Evolutionary conservation across 2,888 invertebrate species (phyloP), one percentile per base, ranked within the genome.

Genomic region (Blastobasis adustella): DNA sequence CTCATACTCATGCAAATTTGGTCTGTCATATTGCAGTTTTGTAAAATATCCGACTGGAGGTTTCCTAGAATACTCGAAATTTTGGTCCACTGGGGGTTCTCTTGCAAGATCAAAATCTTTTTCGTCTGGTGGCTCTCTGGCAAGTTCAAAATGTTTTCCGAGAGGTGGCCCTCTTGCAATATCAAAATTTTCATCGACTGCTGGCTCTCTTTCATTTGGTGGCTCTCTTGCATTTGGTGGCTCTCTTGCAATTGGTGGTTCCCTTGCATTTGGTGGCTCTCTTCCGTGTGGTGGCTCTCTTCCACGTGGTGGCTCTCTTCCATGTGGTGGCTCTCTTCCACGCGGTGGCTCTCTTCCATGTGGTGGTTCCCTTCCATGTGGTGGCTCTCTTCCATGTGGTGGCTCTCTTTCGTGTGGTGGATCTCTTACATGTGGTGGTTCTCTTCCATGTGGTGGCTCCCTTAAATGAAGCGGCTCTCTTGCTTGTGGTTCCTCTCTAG

Each of bases 271-370:
- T 40, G 56, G 53, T 40, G 49, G 54, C n/a, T 54, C 52, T 37
- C 54, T 52, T 5, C 53, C 38, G 10, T 10, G 38, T 40, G 53
- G 53, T 1, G 49, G 52, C 5, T 52, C 54, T 49, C 52, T 49
- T 43, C 50, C 8, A 42, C 10, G n/a, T 45, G 49, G 49, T 38
- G 40, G 39, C 9, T 45, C 45, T 45, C 45, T 46, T 23, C 37
- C 10, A 41, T 43, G 40, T 44, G 50, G 47, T 10, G 43, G 37
- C 37, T 37, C 41, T 50, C 49, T 45, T 2, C 50, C 4, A 46
- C 51, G 37, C 36, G 59, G 49, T 39, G 53, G 48, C 37, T 55
- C 58, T 41, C 56, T 47, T 6, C 55, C 44, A 45, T 45, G 23
- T n/a, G 56, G 49, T 40, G 56, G 49, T 41, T 54, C 53, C 49